Evolutionary conservation across 2,113 vertebrate species (phyloP).

Genomic region (Turnix velox): DNA sequence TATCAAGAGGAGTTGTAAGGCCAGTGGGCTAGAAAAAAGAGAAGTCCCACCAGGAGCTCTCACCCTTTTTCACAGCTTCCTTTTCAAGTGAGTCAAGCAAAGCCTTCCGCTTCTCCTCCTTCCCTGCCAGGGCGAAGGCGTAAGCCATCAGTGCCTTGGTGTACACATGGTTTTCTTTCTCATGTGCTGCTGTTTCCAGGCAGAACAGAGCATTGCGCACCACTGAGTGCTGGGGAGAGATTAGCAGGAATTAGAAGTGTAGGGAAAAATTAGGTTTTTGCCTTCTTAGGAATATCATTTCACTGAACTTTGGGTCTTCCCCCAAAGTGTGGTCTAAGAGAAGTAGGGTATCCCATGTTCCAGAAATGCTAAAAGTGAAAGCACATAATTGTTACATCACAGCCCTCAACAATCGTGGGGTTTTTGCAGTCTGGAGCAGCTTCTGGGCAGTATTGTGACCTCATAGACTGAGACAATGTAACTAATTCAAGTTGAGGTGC

Average conservation of each 20-base stretch:
- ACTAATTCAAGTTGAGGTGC: neutral
- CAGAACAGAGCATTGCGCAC: neutral
- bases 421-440: neutral
- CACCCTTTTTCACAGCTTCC: slow-evolving; percentile 57
- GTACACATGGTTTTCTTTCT: slow-evolving; percentile 19
- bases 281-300: neutral
- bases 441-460: neutral
- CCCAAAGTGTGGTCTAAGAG: rapidly evolving
- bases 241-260: neutral
- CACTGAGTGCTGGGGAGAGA: neutral
- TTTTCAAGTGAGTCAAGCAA: slow-evolving; percentile 33
- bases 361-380: neutral
- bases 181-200: neutral
- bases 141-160: slow-evolving; percentile 66
- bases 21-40: too few relatives aligned
- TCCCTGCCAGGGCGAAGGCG: slow-evolving; percentile 62
- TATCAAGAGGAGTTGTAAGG: too few relatives aligned
- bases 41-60: neutral
- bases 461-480: too few relatives aligned
- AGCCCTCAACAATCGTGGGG: neutral
- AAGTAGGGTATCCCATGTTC: rapidly evolving
- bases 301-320: neutral
- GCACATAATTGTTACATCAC: neutral
- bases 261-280: rapidly evolving
- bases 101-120: neutral